Evolutionary conservation across 2,888 invertebrate species (phyloP), one percentile per base, ranked within the genome.

Genomic region (Phyllotreta cruciferae): DNA sequence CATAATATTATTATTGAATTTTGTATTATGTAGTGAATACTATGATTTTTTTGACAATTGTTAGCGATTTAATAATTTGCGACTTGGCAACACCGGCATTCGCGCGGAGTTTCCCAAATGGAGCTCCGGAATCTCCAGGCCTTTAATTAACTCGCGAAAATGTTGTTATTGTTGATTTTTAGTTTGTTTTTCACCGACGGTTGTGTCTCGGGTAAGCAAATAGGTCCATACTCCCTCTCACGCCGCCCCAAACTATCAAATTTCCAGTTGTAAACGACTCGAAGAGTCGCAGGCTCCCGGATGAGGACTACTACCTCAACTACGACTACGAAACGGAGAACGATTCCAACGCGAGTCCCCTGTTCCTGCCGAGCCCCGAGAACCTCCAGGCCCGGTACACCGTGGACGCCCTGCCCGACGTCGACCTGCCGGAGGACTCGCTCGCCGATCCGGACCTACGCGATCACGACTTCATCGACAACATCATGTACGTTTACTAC

Each of bases 401-500:
- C 74, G 77, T 76, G 76, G 85, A 79, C 71, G 83, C 85, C 7
- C 69, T 81, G 4, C 77, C 82, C 1, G 85, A 86, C 53, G 45
- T 85, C 1, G 86, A 86, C 45, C 70, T 88, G 3, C 87, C 88
- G 0, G 88, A 87, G 64, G 86, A 87, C 73, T 87, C 87, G 0
- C 75, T 88, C 41, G 87, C 88, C 0, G 88, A 88, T 71, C 84
- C 85, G 0, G 89, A 89, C 75, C 80, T 90, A 3, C 85, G 86
- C 69, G 89, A 89, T 68, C 88, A 89, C 72, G 88, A 89, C 71
- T 86, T 88, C 42, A 90, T 90, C 56, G 90, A 90, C 73, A 89
- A 89, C 73, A 86, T 90, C 50, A 89, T 89, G 77, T 90, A 90
- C 74, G 83, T 90, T 41, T 90, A 90, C 71, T 89, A 89, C 82